Conservation (phyloP, 1,140 invertebrate genomes). For the Araneus ventricosus region DNA sequence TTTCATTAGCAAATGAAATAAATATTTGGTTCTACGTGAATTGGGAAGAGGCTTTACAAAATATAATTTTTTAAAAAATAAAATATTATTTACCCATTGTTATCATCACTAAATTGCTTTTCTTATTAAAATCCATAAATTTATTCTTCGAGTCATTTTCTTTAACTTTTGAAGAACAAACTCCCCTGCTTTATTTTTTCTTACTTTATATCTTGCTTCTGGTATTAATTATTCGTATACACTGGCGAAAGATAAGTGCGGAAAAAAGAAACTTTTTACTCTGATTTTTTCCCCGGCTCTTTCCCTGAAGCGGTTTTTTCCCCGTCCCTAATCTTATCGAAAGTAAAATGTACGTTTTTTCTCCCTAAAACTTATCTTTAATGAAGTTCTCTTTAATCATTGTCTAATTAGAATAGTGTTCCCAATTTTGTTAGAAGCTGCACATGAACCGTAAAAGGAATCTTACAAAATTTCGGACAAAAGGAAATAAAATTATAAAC, state of each 20-base stretch:
- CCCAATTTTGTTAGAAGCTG: neutral
- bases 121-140: neutral
- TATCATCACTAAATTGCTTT: neutral
- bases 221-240: neutral
- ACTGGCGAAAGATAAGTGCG: neutral
- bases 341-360: too few species aligned
- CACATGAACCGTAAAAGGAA: neutral
- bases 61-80: neutral
- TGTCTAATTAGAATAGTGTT: neutral
- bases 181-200: neutral
- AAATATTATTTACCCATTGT: neutral
- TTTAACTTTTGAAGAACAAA: neutral
- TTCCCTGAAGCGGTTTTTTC: too few species aligned
- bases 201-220: neutral
- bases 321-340: too few species aligned
- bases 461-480: neutral
- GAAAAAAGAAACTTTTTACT: too few species aligned
- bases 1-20: too few species aligned
- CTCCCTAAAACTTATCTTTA: neutral
- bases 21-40: neutral
- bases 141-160: neutral
- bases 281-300: too few species aligned
- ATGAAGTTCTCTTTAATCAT: slow-evolving; percentile 4
- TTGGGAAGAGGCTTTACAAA: neutral
- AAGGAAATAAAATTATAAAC: neutral